Conservation (phyloP, 2,113 vertebrate species). For the Pedetes capensis region DNA sequence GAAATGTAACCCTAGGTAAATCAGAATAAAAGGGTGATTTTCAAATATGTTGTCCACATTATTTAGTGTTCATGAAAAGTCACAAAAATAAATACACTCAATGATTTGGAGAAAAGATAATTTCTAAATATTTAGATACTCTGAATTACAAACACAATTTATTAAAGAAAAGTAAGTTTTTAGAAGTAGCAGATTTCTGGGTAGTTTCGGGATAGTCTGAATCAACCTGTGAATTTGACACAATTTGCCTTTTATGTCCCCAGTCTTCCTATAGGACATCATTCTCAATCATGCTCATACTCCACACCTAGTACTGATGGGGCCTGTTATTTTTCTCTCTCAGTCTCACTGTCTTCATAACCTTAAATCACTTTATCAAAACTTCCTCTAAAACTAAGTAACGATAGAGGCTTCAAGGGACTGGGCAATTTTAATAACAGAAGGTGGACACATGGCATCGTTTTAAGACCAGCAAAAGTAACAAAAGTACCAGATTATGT, state of each 20-base stretch:
- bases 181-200: background rate
- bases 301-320: background rate
- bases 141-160: background rate
- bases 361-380: background rate
- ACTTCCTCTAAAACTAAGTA: background rate
- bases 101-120: background rate
- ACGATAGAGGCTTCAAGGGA: background rate
- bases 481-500: background rate
- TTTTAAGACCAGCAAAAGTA: background rate
- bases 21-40: background rate
- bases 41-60: background rate
- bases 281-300: background rate
- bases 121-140: background rate
- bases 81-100: background rate
- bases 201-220: background rate
- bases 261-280: background rate
- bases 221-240: background rate
- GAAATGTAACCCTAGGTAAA: background rate
- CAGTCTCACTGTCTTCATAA: too few relatives aligned
- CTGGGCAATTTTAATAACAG: background rate
- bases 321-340: background rate
- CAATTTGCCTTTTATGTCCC: background rate
- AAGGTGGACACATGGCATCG: background rate
- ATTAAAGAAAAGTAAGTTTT: background rate
- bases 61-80: constrained; percentile 9